Evolutionary conservation across 2,113 vertebrate species (phyloP), one percentile per base, ranked within the genome.

Genomic region (Gallinago media): DNA sequence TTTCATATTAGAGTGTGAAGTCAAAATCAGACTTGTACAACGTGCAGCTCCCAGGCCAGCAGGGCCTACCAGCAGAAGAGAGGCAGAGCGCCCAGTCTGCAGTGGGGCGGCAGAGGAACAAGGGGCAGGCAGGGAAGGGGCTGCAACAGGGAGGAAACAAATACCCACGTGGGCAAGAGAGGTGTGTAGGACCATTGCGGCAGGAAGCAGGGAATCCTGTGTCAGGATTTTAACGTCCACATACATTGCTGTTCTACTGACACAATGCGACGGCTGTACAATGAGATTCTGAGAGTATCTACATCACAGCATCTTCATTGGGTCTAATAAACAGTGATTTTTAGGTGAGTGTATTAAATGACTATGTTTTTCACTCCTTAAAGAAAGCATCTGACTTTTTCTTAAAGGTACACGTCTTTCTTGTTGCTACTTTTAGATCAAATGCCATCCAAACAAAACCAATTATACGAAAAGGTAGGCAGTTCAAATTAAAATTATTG

Each of bases 81-180:
- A 38, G 54, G 47, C 29, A 25, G 49, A 31, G 49, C 3, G 32
- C 6, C n/a, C 67, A 14, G 12, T 1, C 38, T 73, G 54, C 49
- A 61, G 40, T 3, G 20, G n/a, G 12, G 26, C 27, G 22, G 44
- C 29, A 87, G 46, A 88, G 18, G 31, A 70, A 66, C 55, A 56
- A 56, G 47, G 29, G 46, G n/a, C 1, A 68, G 15, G 18, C 26
- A 21, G 23, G 46, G 55, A 73, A 78, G 36, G 38, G 9, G 19
- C 27, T 20, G 18, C 14, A 83, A 5, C 27, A 25, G 0, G 1
- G 7, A 62, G 15, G 27, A 9, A 68, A 20, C 25, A 3, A n/a
- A 29, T 19, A 40, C 9, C 0, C 0, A 20, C 3, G 0, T 3
- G 13, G 34, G 8, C 6, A 34, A 50, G 23, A 62, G 40, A 59